Base-by-base conservation (phyloP, 2,888 invertebrate species). In the Physocephala rufipes region DNA sequence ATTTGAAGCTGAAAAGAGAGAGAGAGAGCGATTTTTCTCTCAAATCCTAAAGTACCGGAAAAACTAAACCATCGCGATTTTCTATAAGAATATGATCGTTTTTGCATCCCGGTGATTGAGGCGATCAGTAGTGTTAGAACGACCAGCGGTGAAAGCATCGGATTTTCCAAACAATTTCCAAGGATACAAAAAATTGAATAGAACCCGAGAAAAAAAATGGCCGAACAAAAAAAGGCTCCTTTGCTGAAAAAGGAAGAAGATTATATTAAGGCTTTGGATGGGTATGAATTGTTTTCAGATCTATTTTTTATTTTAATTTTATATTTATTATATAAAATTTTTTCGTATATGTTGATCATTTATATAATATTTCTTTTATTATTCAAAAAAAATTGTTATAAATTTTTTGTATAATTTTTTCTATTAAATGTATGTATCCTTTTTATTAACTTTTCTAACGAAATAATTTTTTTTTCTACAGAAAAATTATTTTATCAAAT, bases 211-310 rank as follows among this genome's bases (percentile, higher is more conserved):
- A 61, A 53, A 66, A 77, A 67, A 78, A 85, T 85, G 85, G 84
- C 85, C 74, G 86, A 86, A 78, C 85, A 86, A 76, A 86, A 85
- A 79, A 86, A 86, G 79, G 85, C 86, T 76, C 86, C 85, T 71
- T 80, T 86, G 70, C 77, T 86, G 69, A 86, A 77, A 75, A 85
- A 83, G 77, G 85, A 85, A 74, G 86, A 84, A 76, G 85, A 86
- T 73, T 85, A 79, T 71, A 79, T 84, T 59, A 86, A 85, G 79
- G 86, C 82, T 72, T 77, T 86, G 19, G 84, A 83, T 49, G 85
- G 86, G 85, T 86, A 79, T 78, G 79, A 76, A n/a, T n/a, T n/a
- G n/a, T n/a, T n/a, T n/a, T n/a, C n/a, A n/a, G n/a, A n/a, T n/a
- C n/a, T n/a, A n/a, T n/a, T n/a, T n/a, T n/a, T n/a, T n/a, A n/a